phyloP scores from a whole-genome alignment of 2,113 vertebrate genomes.

The Pimephales promelas region DNA sequence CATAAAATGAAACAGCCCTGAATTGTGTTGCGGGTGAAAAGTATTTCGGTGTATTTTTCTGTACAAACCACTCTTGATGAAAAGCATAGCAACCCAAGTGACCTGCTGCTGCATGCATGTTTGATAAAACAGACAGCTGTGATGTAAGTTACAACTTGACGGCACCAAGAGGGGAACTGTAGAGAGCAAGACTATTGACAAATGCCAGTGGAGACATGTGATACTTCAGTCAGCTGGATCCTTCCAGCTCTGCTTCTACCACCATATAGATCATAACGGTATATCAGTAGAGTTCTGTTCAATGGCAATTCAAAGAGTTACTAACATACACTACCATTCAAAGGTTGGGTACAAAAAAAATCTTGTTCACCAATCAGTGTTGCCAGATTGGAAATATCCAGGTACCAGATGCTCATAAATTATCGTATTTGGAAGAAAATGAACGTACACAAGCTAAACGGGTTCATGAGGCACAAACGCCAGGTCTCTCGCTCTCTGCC shows the following conservation, averaged over 20 bases:
- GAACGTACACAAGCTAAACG: too few relatives aligned
- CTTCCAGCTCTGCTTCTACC: neutral
- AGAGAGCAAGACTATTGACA: neutral
- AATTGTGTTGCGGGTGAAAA: neutral
- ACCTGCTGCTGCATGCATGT: neutral
- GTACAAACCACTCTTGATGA: neutral
- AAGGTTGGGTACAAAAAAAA: too few relatives aligned
- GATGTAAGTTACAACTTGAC: slow-evolving; percentile 13
- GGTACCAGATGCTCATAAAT: too few relatives aligned
- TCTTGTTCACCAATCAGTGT: too few relatives aligned
- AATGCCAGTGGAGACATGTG: slow-evolving; percentile 23
- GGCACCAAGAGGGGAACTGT: neutral
- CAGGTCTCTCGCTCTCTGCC: too few relatives aligned
- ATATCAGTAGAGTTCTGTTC: too few relatives aligned
- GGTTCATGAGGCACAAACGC: too few relatives aligned
- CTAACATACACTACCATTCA: too few relatives aligned
- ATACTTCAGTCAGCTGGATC: slow-evolving; percentile 9
- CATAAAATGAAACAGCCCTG: neutral
- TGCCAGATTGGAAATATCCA: too few relatives aligned
- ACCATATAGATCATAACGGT: slow-evolving; percentile 7
- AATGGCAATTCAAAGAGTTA: too few relatives aligned
- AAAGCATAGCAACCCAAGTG: neutral
- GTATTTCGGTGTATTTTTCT: neutral
- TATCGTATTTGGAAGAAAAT: too few relatives aligned
- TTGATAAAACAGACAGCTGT: slow-evolving; percentile 25